phyloP scores from a whole-genome alignment of 2,113 vertebrate genomes.

The Sarotherodon lohbergeri region DNA sequence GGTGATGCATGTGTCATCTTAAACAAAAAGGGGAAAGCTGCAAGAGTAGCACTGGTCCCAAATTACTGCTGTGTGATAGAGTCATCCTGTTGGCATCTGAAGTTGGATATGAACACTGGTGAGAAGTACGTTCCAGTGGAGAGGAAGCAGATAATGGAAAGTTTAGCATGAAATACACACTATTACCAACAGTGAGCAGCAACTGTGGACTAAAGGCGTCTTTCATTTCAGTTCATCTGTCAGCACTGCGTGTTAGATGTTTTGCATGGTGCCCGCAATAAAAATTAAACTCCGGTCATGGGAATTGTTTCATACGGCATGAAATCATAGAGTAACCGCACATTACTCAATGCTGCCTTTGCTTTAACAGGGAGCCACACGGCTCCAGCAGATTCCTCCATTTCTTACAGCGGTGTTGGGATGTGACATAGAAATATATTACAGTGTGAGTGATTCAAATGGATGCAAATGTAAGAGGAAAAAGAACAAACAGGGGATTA shows the following conservation, averaged over 20 bases:
- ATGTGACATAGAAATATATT: neutral
- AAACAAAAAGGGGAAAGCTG: neutral
- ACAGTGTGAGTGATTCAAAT: neutral
- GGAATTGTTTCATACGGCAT: neutral
- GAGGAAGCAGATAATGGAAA: neutral
- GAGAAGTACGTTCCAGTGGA: neutral
- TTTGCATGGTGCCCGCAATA: neutral
- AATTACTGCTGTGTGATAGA: neutral
- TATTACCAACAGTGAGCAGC: neutral
- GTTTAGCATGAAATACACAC: neutral
- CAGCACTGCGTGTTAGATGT: neutral
- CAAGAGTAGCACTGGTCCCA: neutral
- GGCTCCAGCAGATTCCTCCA: neutral
- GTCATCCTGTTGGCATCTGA: neutral
- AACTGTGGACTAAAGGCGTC: neutral
- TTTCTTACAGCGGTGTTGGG: neutral
- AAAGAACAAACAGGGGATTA: slow-evolving; percentile 18
- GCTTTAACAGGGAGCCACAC: neutral
- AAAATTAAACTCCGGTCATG: neutral
- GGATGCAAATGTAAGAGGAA: neutral
- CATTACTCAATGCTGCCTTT: neutral
- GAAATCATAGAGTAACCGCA: neutral
- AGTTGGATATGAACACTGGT: neutral
- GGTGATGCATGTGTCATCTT: neutral
- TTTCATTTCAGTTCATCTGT: neutral